phyloP scores from a whole-genome alignment of 1,140 invertebrate genomes.

The Psix sp. region DNA sequence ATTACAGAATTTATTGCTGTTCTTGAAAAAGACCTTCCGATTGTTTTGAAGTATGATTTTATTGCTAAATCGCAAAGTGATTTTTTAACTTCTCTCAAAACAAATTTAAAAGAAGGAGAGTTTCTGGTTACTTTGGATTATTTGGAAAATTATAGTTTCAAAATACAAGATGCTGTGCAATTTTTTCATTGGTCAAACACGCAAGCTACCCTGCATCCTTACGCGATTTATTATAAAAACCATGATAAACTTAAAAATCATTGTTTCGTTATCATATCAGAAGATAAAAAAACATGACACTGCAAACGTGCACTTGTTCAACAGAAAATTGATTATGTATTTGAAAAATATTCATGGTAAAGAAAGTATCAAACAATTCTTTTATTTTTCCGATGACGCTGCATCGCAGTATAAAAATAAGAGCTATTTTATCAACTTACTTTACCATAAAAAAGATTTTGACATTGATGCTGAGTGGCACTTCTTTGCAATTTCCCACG shows the following conservation, averaged over 20 bases:
- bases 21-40: conserved; percentile 7
- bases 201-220: conserved; percentile 17
- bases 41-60: conserved; percentile 44
- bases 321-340: not conserved
- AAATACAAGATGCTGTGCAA: conserved; percentile 63
- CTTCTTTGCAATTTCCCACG: conserved; percentile 61
- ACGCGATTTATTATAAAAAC: conserved; percentile 20
- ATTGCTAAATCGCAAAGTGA: conserved; percentile 43
- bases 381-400: conserved; percentile 63
- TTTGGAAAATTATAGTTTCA: conserved; percentile 64
- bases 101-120: conserved; percentile 31
- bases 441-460: conserved; percentile 63
- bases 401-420: conserved; percentile 67
- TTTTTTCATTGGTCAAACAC: conserved; percentile 51
- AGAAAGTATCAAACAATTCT: conserved; percentile 24
- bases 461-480: conserved; percentile 62
- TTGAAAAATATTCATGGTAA: not conserved
- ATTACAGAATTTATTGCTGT: conserved; percentile 22
- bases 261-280: conserved; percentile 23
- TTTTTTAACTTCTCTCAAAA: conserved; percentile 35
- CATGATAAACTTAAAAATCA: conserved; percentile 11
- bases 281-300: conserved; percentile 18
- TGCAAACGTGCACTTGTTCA: not conserved
- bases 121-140: conserved; percentile 58
- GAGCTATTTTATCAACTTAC: conserved; percentile 64